Evolutionary conservation across 2,113 vertebrate genomes (phyloP), one percentile per base, ranked within the genome.

Genomic region (Spea bombifrons): DNA sequence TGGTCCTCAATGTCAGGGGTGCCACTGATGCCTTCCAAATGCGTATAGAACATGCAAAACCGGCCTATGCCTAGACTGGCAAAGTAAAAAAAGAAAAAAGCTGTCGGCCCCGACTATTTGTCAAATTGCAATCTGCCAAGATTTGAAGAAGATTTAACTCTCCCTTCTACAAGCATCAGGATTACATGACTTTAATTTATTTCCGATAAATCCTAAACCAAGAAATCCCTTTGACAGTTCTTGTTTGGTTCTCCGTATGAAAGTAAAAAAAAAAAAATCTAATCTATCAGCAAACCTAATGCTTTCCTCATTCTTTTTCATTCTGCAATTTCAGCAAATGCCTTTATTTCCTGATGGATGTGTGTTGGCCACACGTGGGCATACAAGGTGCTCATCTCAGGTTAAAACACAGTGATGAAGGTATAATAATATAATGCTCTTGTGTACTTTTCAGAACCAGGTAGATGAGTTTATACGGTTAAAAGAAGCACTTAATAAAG

Each of bases 401-500:
- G 30, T 30, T 30, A 30, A 30, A 30, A 4, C 55, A 13, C 10
- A 13, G 55, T 53, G 7, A 10, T 59, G 55, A 9, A 59, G 15
- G 10, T 5, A 59, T 59, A 13, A 8, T 68, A 44, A 16, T 17
- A 30, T 72, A 57, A 49, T 75, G 8, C 7, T 75, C 45, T 10
- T 75, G 1, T 50, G 8, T 75, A 59, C 55, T 75, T 83, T 89
- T 82, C 81, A 98, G 97, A 90, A 88, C 76, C 97, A 99, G 88
- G 93, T 99, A 75, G 92, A 96, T 75, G 93, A 96, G 83, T 97
- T 93, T 87, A 96, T 94, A 78, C 92, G 96, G 71, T 78, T 98
- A 83, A 97, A 94, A 86, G 94, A 97, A 2, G 92, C 94, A 0
- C 88, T 96, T 50, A 92, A 94, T 82, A 93, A 84, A 84, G 90